Conservation (phyloP, 92 coral and sea anemone genomes). For the Bergia sp. region DNA sequence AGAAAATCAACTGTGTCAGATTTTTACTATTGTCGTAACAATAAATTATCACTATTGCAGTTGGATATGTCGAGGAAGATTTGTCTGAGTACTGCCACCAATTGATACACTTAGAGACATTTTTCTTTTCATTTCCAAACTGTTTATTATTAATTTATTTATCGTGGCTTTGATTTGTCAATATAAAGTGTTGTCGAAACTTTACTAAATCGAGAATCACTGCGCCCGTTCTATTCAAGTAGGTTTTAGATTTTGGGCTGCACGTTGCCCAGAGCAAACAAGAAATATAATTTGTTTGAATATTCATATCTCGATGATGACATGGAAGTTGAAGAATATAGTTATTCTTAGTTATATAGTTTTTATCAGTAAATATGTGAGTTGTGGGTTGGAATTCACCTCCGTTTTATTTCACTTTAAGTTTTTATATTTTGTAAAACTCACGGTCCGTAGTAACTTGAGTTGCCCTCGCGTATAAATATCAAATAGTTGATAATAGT, state of each 20-base stretch:
- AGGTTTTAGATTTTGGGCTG: background rate
- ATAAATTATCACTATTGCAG: background rate
- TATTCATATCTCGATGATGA: constrained; percentile 31
- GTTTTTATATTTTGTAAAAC: background rate
- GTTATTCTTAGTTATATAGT: too few species aligned
- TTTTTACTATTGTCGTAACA: background rate
- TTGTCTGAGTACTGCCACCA: background rate
- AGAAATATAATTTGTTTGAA: constrained; percentile 20
- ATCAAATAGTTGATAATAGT: background rate
- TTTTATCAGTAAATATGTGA: background rate
- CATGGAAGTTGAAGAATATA: background rate
- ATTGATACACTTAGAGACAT: constrained; percentile 24
- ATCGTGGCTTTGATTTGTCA: constrained; percentile 60
- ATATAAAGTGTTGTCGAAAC: background rate
- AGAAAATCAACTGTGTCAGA: background rate
- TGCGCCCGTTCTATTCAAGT: constrained; percentile 16
- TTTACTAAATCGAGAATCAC: background rate
- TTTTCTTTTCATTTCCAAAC: constrained; percentile 13
- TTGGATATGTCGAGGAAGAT: background rate
- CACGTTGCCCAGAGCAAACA: constrained; percentile 37
- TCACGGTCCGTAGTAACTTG: background rate
- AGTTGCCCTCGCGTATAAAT: background rate
- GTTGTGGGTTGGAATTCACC: background rate
- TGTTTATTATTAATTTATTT: constrained; percentile 71
- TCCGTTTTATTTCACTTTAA: constrained; percentile 8